Evolutionary conservation across 2,113 vertebrate genomes (phyloP), one percentile per base, ranked within the genome.

Genomic region (Galbula dea): DNA sequence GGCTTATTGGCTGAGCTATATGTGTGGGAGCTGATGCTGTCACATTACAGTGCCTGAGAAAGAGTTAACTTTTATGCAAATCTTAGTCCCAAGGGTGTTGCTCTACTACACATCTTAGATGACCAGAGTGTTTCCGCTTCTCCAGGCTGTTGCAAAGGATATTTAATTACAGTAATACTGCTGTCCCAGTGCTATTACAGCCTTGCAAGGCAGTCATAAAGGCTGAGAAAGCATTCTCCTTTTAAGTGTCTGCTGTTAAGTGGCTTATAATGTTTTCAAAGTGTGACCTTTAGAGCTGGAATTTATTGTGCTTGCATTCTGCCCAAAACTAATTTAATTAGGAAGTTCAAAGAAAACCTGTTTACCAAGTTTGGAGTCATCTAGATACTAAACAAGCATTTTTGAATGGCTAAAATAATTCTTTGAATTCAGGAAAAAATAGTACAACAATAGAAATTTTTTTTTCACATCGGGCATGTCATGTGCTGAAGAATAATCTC

Each of bases 151-250:
- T 92, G 59, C 3, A 2, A 66, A 59, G 73, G 55, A 36, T 88
- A 77, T 89, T 91, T 92, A 93, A 94, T 95, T 95, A 94, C 91
- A 89, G 59, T 1, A 9, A 91, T 77, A 86, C 52, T 92, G 89
- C 89, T 85, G 82, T 82, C 89, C 86, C 91, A 43, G 82, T 89
- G 89, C 81, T 94, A 83, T 95, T 92, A 83, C n/a, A 66, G 82
- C 12, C 0, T 66, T 83, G 74, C 84, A 41, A 83, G 43, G 89
- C 87, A 89, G 59, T 86, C 68, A 74, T 88, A 96, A 95, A 93
- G 75, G 82, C 87, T 95, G 95, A 91, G 84, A 94, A 96, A 92
- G 91, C 95, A 91, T 89, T 94, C 88, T 94, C 19, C 29, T 92
- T 67, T 63, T 57, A 91, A 89, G 94, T 87, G 76, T 89, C 92